Percentiles rank a stretch among this genome's conserved stretches.
Conservation (phyloP, 2,888 invertebrate species). For the Piscicola geometra region DNA sequence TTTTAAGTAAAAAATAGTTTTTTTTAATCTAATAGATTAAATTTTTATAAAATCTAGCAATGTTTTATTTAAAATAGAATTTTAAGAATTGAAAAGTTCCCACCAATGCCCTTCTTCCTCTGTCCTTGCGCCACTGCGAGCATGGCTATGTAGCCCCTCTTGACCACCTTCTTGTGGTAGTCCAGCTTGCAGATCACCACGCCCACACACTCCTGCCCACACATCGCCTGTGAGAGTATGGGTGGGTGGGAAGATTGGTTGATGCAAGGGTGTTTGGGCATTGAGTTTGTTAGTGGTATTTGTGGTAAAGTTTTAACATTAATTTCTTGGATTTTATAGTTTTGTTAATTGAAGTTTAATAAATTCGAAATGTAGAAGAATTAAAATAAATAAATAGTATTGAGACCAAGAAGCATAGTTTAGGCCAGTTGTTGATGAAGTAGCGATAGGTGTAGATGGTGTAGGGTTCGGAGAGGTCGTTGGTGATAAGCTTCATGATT, state of each 20-base stretch:
- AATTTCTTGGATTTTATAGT: no score
- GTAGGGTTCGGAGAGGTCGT: conserved; percentile 98
- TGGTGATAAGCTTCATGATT: conserved; percentile 97
- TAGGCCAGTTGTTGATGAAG: conserved; percentile 99
- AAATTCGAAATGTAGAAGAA: no score
- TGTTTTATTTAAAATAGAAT: no score
- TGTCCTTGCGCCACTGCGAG: conserved; percentile 92
- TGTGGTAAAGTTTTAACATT: no score
- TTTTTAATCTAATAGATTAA: no score
- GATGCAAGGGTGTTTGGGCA: no score
- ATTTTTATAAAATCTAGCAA: no score
- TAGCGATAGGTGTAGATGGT: conserved; percentile 99
- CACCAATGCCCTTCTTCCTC: conserved; percentile 83
- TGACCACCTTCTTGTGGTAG: conserved; percentile 67
- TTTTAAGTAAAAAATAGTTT: no score
- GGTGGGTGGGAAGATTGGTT: not conserved
- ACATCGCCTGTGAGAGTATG: conserved; percentile 66
- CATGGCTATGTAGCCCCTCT: conserved; percentile 98
- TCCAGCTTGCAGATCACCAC: conserved; percentile 98
- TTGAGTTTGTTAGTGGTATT: not conserved
- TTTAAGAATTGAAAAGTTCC: no score
- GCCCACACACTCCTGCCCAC: conserved; percentile 67
- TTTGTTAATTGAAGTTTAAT: no score
- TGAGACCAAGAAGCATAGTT: conserved; percentile 84
- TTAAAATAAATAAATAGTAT: not conserved